Conservation (phyloP, 92 coral and sea anemone species). For the Pocillopora grandis region DNA sequence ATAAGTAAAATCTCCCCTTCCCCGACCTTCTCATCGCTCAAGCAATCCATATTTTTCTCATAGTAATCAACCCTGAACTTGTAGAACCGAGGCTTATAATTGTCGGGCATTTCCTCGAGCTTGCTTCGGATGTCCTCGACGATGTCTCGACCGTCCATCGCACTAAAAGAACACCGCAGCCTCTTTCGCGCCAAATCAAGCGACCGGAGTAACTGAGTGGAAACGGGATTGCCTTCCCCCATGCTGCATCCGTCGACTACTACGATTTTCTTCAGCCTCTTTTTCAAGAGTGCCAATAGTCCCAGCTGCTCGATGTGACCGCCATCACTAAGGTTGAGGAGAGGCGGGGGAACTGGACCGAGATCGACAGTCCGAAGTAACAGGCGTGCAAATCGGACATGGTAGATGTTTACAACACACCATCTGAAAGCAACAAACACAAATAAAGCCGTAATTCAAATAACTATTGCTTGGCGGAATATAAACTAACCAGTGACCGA, state of each 20-base stretch:
- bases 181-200: constrained; percentile 57
- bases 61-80: constrained; percentile 58
- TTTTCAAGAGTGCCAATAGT: constrained; percentile 55
- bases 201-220: constrained; percentile 21
- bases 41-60: constrained; percentile 11
- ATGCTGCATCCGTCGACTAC: constrained; percentile 44
- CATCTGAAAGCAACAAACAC: constrained; percentile 28
- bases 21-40: constrained; percentile 33
- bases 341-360: constrained; percentile 69
- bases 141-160: constrained; percentile 59
- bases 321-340: constrained; percentile 66
- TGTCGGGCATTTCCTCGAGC: constrained; percentile 22
- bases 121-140: constrained; percentile 52
- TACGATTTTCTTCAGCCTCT: constrained; percentile 42
- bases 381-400: constrained; percentile 58
- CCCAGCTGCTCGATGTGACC: constrained; percentile 69
- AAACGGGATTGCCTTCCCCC: not conserved
- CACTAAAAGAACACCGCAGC: constrained; percentile 65
- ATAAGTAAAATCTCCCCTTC: constrained; percentile 47
- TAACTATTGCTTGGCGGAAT: too few species aligned
- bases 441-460: too few species aligned
- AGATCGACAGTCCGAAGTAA: constrained; percentile 40
- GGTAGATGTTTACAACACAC: constrained; percentile 57
- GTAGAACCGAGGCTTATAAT: constrained; percentile 54
- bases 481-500: too few species aligned